Percentiles rank a stretch among this genome's conserved stretches.
Evolutionary conservation across 2,113 vertebrate species (phyloP).

Genomic region (Myodes glareolus): DNA sequence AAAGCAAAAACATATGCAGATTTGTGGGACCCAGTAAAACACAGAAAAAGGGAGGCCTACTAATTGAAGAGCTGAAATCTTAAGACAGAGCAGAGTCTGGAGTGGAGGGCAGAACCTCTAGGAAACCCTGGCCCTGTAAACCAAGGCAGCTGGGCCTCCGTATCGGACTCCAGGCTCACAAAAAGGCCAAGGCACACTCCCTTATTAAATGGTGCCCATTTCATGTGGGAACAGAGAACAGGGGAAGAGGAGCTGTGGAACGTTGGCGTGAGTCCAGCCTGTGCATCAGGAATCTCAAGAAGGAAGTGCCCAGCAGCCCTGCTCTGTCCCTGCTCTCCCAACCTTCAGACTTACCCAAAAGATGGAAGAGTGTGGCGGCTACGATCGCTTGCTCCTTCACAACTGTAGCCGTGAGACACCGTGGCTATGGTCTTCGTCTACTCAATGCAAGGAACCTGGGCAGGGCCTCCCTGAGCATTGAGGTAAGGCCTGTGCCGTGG

Average conservation of each 20-base stretch:
- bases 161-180: background rate
- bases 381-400: background rate
- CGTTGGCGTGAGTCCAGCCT: background rate
- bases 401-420: background rate
- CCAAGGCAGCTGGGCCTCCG: background rate
- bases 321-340: background rate
- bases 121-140: background rate
- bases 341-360: background rate
- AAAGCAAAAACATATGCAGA: background rate
- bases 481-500: background rate
- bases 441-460: background rate
- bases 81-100: background rate
- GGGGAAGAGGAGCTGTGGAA: background rate
- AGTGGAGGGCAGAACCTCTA: background rate
- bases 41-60: background rate
- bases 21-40: background rate
- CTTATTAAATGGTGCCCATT: background rate
- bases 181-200: background rate
- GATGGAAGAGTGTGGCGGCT: background rate
- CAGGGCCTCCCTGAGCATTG: background rate
- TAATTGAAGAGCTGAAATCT: background rate
- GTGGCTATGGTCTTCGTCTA: background rate
- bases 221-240: background rate
- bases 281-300: too few species aligned
- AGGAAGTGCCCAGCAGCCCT: background rate